A percentile compares a stretch with the other conserved stretches of the same genome.
Conservation (phyloP, 2,888 invertebrate genomes). For the Abrostola tripartita region DNA sequence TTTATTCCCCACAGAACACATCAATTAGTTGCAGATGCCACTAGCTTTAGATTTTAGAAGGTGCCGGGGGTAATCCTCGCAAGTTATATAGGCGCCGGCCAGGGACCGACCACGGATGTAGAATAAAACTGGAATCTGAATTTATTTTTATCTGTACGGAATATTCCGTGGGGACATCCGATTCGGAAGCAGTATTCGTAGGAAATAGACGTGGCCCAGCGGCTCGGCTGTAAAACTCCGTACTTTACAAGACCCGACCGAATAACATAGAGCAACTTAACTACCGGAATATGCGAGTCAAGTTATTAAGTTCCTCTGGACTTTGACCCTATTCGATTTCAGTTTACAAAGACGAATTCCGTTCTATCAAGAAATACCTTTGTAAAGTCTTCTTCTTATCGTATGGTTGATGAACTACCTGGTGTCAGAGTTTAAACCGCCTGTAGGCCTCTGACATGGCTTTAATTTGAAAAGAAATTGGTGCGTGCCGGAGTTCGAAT, state of each 20-base stretch:
- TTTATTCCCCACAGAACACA: slow-evolving; percentile 78
- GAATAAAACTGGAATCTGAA: slow-evolving; percentile 63
- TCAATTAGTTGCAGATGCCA: slow-evolving; percentile 84
- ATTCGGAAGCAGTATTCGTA: slow-evolving; percentile 60
- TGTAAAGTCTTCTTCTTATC: too few relatives aligned
- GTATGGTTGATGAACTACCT: too few relatives aligned
- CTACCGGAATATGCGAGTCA: slow-evolving; percentile 31
- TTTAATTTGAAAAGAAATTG: too few relatives aligned
- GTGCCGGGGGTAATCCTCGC: slow-evolving; percentile 71
- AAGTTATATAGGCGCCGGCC: slow-evolving; percentile 67
- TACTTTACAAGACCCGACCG: slow-evolving; percentile 58
- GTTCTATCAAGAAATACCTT: slow-evolving; percentile 6
- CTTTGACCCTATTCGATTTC: slow-evolving; percentile 20
- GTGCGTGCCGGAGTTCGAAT: too few relatives aligned
- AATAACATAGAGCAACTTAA: slow-evolving; percentile 41
- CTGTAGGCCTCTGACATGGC: too few relatives aligned
- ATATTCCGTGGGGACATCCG: slow-evolving; percentile 57
- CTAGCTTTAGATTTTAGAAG: slow-evolving; percentile 76
- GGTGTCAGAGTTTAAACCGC: too few relatives aligned
- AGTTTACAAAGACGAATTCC: slow-evolving; percentile 18
- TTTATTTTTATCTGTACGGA: slow-evolving; percentile 48
- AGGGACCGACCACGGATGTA: slow-evolving; percentile 61
- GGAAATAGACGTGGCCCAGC: slow-evolving; percentile 55
- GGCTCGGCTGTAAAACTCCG: slow-evolving; percentile 58
- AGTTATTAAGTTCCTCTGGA: slow-evolving; percentile 35